Conservation (phyloP, 2,797 vertebrate genomes). For the Rhabdomys pumilio region DNA sequence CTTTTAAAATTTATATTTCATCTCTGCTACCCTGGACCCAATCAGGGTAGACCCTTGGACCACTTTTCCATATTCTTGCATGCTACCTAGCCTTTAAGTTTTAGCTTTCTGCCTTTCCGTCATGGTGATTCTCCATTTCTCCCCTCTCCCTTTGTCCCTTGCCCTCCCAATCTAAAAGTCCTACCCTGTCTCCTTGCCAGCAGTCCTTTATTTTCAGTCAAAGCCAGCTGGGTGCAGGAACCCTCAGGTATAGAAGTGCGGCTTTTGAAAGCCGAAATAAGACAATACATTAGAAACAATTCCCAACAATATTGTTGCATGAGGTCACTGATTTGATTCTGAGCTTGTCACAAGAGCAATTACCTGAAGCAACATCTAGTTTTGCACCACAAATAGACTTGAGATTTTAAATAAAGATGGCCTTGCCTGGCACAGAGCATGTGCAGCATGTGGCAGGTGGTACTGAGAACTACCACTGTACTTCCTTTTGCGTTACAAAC, state of each 20-base stretch:
- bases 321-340: neutral
- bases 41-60: neutral
- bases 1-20: neutral
- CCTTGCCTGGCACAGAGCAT: neutral
- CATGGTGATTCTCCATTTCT: neutral
- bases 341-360: neutral
- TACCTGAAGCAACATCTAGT: neutral
- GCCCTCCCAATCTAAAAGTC: neutral
- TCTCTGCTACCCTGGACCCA: neutral
- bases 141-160: neutral
- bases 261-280: neutral
- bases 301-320: neutral
- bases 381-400: neutral
- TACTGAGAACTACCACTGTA: too few species aligned
- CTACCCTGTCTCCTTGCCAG: neutral
- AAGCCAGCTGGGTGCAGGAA: neutral
- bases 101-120: neutral
- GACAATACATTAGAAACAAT: too few species aligned
- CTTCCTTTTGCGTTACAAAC: neutral
- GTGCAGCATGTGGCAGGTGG: accelerated
- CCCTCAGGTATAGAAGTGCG: neutral
- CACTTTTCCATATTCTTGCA: too few species aligned
- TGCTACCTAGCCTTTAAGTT: neutral
- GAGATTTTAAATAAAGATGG: neutral
- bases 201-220: too few species aligned